Percentiles rank a stretch among this genome's conserved stretches.
Conservation (phyloP, 2,797 vertebrate genomes). For the Hydrocynus forskahlii region DNA sequence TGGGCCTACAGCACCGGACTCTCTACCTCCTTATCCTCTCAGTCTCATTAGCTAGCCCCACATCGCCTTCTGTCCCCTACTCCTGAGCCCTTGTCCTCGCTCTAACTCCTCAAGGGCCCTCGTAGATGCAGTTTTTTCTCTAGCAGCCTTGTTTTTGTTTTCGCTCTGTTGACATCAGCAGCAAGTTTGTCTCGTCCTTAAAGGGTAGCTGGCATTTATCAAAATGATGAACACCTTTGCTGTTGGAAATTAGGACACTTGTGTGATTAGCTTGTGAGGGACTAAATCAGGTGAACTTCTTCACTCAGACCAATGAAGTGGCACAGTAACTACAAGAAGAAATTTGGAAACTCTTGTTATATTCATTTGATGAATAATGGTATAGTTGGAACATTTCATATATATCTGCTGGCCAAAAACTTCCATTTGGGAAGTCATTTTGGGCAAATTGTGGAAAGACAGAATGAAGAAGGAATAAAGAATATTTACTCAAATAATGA, state of each 20-base stretch:
- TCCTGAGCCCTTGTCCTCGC: slow-evolving; percentile 39
- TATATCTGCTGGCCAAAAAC: too few relatives aligned
- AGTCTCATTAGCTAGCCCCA: slow-evolving; percentile 55
- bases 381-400: neutral
- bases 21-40: slow-evolving; percentile 63
- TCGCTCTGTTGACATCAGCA: slow-evolving; percentile 18
- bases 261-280: neutral
- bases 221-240: slow-evolving; percentile 17
- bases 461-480: neutral
- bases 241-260: slow-evolving; percentile 21
- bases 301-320: neutral
- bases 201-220: slow-evolving; percentile 42
- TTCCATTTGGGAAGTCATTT: too few relatives aligned
- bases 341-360: neutral
- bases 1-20: slow-evolving; percentile 64
- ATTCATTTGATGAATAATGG: neutral
- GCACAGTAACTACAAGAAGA: slow-evolving; percentile 2
- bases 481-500: neutral
- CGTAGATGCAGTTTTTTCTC: slow-evolving; percentile 33
- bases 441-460: neutral
- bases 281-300: slow-evolving; percentile 16
- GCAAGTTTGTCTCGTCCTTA: slow-evolving; percentile 29
- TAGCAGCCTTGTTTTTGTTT: slow-evolving; percentile 37
- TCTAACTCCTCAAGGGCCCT: slow-evolving; percentile 35
- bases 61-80: slow-evolving; percentile 37